These are phyloP conservation scores for Hozukius guyotensis DNA, from an alignment of 2,797 vertebrate genomes.

Conservation along the genomic window DNA sequence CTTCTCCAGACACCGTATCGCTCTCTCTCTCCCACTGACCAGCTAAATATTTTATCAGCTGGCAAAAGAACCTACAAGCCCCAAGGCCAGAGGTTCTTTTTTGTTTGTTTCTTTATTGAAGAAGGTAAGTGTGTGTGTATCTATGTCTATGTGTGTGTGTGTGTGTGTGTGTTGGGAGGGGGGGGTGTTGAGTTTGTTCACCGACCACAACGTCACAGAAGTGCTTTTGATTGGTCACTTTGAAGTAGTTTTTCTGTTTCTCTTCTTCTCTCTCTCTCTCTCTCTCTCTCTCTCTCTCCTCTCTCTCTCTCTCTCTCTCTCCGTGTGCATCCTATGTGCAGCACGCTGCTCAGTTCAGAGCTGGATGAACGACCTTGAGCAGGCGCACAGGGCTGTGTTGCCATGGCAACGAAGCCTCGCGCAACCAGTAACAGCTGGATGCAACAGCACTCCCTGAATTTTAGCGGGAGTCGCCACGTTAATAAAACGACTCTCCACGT, in stretches of 20 bases:
- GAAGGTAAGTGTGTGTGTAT: constrained; percentile 29
- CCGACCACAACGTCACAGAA: constrained; percentile 53
- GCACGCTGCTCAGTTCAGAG: constrained; percentile 74
- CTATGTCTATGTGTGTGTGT: background rate
- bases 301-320: constrained; percentile 4
- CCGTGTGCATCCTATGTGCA: constrained; percentile 70
- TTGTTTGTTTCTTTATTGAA: constrained; percentile 66
- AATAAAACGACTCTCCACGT: constrained; percentile 75
- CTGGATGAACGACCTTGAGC: constrained; percentile 94
- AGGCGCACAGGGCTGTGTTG: constrained; percentile 88
- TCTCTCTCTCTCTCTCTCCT: constrained; percentile 4
- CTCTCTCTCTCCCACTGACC: constrained; percentile 67
- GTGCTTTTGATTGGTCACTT: constrained; percentile 77
- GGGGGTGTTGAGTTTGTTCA: constrained; percentile 33
- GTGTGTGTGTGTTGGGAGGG: background rate
- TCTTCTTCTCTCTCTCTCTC: background rate
- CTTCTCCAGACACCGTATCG: constrained; percentile 57
- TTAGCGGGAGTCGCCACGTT: constrained; percentile 80
- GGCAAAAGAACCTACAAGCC: constrained; percentile 72
- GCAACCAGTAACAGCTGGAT: constrained; percentile 86
- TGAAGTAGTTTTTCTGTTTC: constrained; percentile 64
- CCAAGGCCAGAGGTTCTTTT: constrained; percentile 62
- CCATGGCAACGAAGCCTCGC: constrained; percentile 89
- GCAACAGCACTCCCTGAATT: constrained; percentile 82
- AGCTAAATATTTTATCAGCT: constrained; percentile 83